Evolutionary conservation across 2,888 invertebrate species (phyloP), one percentile per base, ranked within the genome.

Genomic region (Drosophila emarginata): DNA sequence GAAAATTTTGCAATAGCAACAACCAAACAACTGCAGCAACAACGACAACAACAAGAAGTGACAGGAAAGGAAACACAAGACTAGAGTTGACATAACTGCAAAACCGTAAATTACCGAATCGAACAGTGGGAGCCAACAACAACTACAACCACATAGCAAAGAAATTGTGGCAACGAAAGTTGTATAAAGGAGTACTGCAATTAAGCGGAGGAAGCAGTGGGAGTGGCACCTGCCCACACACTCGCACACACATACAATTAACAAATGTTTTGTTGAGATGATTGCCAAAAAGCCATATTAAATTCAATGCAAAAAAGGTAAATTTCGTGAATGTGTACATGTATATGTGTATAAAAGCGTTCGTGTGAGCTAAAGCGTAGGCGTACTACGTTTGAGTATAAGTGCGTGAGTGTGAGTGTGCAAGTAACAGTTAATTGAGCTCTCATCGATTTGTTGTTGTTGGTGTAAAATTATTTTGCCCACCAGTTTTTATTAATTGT

Each of bases 1-100:
- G 66, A 77, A 59, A 39, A 76, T 74, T 80, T 78, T 76, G 77
- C 74, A 77, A 80, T 64, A 79, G 80, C 76, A 75, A 79, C 70
- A 68, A 60, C 54, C 18, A 67, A 68, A 61, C 54, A 40, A 62
- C 28, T 6, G 68, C 64, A 76, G 64, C 72, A 61, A 79, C 72
- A 61, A 67, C 77, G 77, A 72, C 72, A 68, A 71, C 71, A 72
- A 58, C 66, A 57, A 68, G 21, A 54, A 15, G 63, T 32, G 14
- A 71, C 39, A 45, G 15, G 15, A 45, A 45, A 45, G 45, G 45
- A 45, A 45, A 12, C 18, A 9, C 18, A 45, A 45, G 45, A 45
- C 45, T 7, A 45, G 11, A 45, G 74, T 84, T 84, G 80, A 82
- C 82, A 85, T 78, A 87, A 82, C 80, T 86, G 79, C 77, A 72